A percentile compares a stretch with the other conserved stretches of the same genome.
phyloP scores from a whole-genome alignment of 2,797 vertebrate species.

The Pelodytes ibericus region DNA sequence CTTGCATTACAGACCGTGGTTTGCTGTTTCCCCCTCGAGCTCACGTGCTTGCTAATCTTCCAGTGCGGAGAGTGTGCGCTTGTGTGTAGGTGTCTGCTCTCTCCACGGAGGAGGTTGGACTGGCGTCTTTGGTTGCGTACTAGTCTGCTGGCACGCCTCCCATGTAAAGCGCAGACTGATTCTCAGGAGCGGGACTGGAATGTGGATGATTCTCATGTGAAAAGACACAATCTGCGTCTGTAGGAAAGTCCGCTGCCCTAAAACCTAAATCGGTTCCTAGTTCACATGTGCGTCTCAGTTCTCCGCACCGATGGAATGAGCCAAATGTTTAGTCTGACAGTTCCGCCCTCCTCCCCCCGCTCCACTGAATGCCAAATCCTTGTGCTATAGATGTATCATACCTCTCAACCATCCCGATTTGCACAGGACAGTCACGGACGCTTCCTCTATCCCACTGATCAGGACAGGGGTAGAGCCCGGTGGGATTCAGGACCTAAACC shows the following conservation, averaged over 20 bases:
- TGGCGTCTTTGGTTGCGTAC: constrained; percentile 6
- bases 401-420: too few relatives aligned
- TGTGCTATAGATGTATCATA: too few relatives aligned
- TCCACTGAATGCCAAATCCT: too few relatives aligned
- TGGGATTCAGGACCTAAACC: too few relatives aligned
- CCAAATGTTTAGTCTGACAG: constrained; percentile 17
- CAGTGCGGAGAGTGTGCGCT: constrained; percentile 7
- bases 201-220: constrained; percentile 43
- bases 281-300: neutral
- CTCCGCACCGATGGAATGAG: neutral
- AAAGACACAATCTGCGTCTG: neutral
- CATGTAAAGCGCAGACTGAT: constrained; percentile 15
- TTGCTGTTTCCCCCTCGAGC: constrained; percentile 10
- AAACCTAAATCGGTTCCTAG: neutral
- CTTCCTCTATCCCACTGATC: too few relatives aligned
- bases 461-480: too few relatives aligned
- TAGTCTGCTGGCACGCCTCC: constrained; percentile 46
- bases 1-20: constrained; percentile 9
- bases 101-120: constrained; percentile 29
- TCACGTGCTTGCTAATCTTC: constrained; percentile 22
- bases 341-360: too few relatives aligned
- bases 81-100: constrained; percentile 40
- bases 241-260: constrained; percentile 5
- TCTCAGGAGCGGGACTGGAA: constrained; percentile 26
- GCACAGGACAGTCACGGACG: too few relatives aligned